Conservation (phyloP, 2,888 invertebrate genomes). For the Heliconius charithonia region DNA sequence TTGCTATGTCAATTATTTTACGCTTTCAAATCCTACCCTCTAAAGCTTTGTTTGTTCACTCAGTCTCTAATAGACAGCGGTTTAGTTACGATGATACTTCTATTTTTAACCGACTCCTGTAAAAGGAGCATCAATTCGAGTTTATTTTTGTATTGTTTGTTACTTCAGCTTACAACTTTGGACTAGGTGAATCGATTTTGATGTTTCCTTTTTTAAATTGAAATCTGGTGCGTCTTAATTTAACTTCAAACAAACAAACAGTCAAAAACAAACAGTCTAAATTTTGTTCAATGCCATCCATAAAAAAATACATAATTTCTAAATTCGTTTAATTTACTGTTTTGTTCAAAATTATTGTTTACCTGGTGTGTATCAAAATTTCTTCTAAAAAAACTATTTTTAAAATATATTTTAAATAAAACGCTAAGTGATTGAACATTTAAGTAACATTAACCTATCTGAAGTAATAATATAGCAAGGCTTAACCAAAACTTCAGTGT, state of each 20-base stretch:
- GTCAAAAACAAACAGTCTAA: too few species aligned
- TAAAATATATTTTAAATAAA: background rate
- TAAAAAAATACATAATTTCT: too few species aligned
- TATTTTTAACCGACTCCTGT: background rate
- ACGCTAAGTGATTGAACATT: background rate
- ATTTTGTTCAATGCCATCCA: too few species aligned
- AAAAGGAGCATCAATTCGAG: too few species aligned
- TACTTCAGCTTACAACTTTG: too few species aligned
- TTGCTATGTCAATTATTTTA: slow-evolving; percentile 42
- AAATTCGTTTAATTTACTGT: too few species aligned
- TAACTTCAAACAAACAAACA: too few species aligned
- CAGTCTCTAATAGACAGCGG: slow-evolving; percentile 1
- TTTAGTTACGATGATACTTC: background rate
- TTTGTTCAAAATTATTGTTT: too few species aligned
- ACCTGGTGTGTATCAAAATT: background rate
- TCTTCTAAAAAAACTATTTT: background rate
- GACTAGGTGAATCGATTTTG: too few species aligned
- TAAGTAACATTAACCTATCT: slow-evolving; percentile 19
- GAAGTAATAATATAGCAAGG: slow-evolving; percentile 21
- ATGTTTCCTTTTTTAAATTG: background rate
- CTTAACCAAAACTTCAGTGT: slow-evolving; percentile 35
- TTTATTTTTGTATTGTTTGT: too few species aligned
- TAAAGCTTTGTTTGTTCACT: slow-evolving; percentile 29
- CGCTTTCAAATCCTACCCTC: slow-evolving; percentile 30
- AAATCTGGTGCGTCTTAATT: too few species aligned